Evolutionary conservation across 2,113 vertebrate genomes (phyloP).

Genomic region (Forbesichthys papilliferus): DNA sequence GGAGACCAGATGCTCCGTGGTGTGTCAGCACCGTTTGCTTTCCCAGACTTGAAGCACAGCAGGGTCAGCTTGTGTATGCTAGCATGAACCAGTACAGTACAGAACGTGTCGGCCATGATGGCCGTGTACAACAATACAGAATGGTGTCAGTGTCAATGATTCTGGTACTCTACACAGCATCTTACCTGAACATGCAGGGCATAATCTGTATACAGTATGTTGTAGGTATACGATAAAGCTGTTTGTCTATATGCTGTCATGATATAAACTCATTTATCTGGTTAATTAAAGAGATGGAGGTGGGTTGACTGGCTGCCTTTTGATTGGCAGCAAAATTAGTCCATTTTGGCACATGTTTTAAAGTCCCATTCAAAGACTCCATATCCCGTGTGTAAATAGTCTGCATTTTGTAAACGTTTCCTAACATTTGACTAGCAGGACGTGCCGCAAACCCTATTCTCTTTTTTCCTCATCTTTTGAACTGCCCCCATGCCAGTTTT

Average conservation of each 20-base stretch:
- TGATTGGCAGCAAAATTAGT: not conserved
- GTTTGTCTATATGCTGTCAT: not conserved
- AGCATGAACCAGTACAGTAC: conserved; percentile 36
- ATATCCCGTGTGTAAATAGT: not conserved
- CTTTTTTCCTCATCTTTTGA: conserved; percentile 47
- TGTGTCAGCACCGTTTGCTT: conserved; percentile 59
- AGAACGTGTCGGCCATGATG: conserved; percentile 55
- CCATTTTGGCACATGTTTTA: not conserved
- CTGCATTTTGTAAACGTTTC: conserved; percentile 1
- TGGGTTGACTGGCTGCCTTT: too few relatives aligned
- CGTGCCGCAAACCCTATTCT: conserved; percentile 16
- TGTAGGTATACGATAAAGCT: not conserved
- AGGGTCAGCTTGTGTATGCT: conserved; percentile 59
- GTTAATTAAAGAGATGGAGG: too few relatives aligned
- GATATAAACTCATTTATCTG: too few relatives aligned
- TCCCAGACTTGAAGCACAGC: conserved; percentile 51
- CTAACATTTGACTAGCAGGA: conserved; percentile 11
- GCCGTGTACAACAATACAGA: conserved; percentile 56
- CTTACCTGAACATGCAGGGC: not conserved
- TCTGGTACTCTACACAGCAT: not conserved
- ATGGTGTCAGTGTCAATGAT: too few relatives aligned
- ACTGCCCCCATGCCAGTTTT: conserved; percentile 61
- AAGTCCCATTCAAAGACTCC: not conserved
- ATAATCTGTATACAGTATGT: not conserved
- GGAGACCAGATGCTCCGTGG: conserved; percentile 77